These are phyloP conservation scores for Nestor notabilis DNA, from an alignment of 2,113 vertebrate genomes.

Conservation along the genomic window DNA sequence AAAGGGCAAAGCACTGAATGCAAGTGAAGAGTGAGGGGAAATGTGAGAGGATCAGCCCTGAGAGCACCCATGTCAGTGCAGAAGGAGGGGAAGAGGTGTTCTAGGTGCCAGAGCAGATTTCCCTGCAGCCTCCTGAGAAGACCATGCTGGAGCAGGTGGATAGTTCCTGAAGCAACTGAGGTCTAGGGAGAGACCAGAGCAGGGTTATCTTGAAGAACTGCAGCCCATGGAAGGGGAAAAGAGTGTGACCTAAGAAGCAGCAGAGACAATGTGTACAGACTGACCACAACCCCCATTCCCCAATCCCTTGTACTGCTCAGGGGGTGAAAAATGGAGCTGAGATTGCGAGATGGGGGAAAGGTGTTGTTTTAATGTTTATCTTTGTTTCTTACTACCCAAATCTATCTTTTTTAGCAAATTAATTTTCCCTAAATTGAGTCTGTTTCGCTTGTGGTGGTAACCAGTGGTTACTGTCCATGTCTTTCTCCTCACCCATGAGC, in stretches of 20 bases:
- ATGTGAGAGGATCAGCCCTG: accelerated
- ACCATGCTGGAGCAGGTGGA: neutral
- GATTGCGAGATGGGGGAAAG: neutral
- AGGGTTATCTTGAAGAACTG: neutral
- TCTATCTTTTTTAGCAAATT: neutral
- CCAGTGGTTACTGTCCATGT: neutral
- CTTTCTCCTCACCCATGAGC: neutral
- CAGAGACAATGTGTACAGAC: neutral
- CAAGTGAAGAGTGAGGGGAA: neutral
- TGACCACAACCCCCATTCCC: neutral
- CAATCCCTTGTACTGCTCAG: accelerated
- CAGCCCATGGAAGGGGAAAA: neutral
- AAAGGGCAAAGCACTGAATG: neutral
- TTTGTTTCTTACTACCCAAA: neutral
- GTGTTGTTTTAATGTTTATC: neutral
- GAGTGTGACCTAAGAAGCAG: neutral
- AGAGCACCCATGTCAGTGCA: neutral
- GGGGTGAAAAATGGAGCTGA: neutral
- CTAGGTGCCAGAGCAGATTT: neutral
- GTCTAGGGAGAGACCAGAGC: neutral
- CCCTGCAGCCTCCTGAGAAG: neutral
- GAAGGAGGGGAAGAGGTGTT: accelerated
- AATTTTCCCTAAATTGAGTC: accelerated
- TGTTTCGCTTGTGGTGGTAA: neutral
- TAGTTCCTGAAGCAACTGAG: neutral